These are phyloP conservation scores for Octopus sinensis DNA, from an alignment of 1,140 invertebrate species.

Conservation along the genomic window DNA sequence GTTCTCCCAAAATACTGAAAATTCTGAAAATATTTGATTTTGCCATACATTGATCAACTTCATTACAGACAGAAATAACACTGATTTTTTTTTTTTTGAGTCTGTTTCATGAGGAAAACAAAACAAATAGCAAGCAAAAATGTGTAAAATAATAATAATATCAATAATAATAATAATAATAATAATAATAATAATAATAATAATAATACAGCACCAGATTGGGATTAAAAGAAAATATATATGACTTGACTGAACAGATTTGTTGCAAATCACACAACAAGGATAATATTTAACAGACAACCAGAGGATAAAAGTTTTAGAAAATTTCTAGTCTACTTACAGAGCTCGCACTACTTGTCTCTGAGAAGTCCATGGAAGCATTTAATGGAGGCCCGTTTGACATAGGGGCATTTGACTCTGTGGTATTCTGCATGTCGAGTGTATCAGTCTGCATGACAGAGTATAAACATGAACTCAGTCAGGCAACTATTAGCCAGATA, in stretches of 20 bases:
- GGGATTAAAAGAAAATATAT: neutral
- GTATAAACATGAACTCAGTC: slow-evolving; percentile 10
- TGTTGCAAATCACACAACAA: slow-evolving; percentile 4
- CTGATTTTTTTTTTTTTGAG: too few species aligned
- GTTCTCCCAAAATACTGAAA: too few species aligned
- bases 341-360: slow-evolving; percentile 9
- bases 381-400: slow-evolving; percentile 7
- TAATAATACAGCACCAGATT: slow-evolving; percentile 5
- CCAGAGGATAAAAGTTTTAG: slow-evolving; percentile 1
- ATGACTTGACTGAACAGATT: neutral
- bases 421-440: slow-evolving; percentile 4
- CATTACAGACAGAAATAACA: too few species aligned
- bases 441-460: slow-evolving; percentile 11
- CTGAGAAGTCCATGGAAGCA: slow-evolving; percentile 7
- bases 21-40: too few species aligned
- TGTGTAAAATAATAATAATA: too few species aligned
- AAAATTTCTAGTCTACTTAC: slow-evolving; percentile 8
- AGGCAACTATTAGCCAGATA: neutral
- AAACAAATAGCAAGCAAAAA: too few species aligned
- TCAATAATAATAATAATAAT: neutral
- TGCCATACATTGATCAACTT: too few species aligned
- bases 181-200: slow-evolving; percentile 9
- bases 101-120: too few species aligned
- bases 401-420: slow-evolving; percentile 3
- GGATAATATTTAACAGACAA: slow-evolving; percentile 8